A percentile compares a stretch with the other conserved stretches of the same genome.
Evolutionary conservation across 1,140 invertebrate genomes (phyloP).

Genomic region (Latrodectus geometricus): DNA sequence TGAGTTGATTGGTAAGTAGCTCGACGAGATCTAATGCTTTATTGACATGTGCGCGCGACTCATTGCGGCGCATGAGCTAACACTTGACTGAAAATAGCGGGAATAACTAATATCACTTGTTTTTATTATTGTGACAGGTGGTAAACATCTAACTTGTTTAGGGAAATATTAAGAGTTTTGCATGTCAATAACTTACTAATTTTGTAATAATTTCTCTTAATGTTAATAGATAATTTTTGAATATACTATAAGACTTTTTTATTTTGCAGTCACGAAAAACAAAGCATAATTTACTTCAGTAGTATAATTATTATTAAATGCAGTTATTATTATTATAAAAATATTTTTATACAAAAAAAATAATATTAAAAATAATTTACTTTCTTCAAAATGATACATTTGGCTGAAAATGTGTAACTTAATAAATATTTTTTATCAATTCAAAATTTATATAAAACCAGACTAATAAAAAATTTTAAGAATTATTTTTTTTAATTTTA

Average conservation of each 20-base stretch:
- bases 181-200: neutral
- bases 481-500: too few species aligned
- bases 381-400: too few species aligned
- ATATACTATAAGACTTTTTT: neutral
- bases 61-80: neutral
- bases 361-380: too few species aligned
- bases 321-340: too few species aligned
- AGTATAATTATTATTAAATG: too few species aligned
- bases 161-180: neutral
- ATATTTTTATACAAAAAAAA: too few species aligned
- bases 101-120: neutral
- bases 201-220: neutral
- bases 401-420: too few species aligned
- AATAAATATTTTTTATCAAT: too few species aligned
- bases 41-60: neutral
- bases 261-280: neutral
- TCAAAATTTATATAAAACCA: too few species aligned
- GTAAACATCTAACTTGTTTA: neutral
- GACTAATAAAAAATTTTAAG: too few species aligned
- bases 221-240: neutral
- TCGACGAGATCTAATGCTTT: neutral
- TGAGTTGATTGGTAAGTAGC: constrained; percentile 15
- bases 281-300: neutral
- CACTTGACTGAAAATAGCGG: neutral
- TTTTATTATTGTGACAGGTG: neutral